Base-by-base conservation (phyloP, 1,140 invertebrate genomes). In the Scaptomyza hsui region DNA sequence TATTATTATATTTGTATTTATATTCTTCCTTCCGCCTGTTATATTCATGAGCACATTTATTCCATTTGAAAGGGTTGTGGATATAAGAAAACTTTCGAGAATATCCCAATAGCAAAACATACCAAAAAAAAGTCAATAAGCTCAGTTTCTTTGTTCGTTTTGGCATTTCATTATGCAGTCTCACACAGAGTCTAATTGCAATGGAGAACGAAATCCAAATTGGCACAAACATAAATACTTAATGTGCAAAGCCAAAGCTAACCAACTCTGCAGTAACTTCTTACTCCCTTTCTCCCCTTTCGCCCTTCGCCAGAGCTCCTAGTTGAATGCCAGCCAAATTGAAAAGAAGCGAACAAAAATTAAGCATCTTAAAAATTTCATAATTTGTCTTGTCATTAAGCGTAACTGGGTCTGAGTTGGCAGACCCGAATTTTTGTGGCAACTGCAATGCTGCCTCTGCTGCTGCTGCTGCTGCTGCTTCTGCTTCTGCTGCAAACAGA, bases 311-410 rank as follows among this genome's bases (percentile, higher is more conserved):
- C 3, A 26, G 59, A 26, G 59, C 55, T 49, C 6, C 42, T 15
- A 44, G 63, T 49, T 65, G 72, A 71, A 71, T 62, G 39, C 18
- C 63, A 57, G 75, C 75, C 63, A 78, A 70, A 62, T 35, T 51
- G 21, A 2, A 10, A 55, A 45, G 42, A 35, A 55, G 16, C 18
- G 42, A 64, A 64, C 37, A 55, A 65, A 65, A 55, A 74, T 74
- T 74, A 77, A 85, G 49, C 60, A 72, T 83, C 68, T 83, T 85
- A 70, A 73, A 78, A 79, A 85, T 78, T 79, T 79, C 75, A 85
- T 79, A 73, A 85, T 83, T 85, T 85, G 80, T 85, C 80, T 79
- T 83, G 80, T 83, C 75, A 85, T 83, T 83, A 85, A 73, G 61
- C 48, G 55, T 42, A 47, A 51, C 64, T 60, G 29, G 48, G 39